phyloP scores from a whole-genome alignment of 2,113 vertebrate genomes.

The Elephas maximus region DNA sequence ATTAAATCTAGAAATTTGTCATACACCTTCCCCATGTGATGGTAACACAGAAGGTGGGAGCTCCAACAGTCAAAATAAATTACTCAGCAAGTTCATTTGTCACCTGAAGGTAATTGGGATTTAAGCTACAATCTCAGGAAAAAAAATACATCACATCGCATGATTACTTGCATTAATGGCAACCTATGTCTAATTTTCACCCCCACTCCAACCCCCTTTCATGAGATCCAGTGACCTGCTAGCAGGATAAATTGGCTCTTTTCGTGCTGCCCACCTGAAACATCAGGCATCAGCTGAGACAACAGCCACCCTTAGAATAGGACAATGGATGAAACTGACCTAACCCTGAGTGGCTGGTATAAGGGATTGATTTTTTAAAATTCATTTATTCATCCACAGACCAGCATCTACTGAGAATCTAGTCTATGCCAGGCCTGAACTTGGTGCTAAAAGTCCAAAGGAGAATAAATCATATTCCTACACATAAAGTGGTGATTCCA shows the following conservation, averaged over 20 bases:
- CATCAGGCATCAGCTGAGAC: background rate
- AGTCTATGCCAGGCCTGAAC: constrained; percentile 14
- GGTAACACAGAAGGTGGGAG: constrained; percentile 84
- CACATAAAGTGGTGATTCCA: constrained; percentile 39
- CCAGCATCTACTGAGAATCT: constrained; percentile 1
- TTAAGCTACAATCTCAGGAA: constrained; percentile 87
- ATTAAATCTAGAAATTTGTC: constrained; percentile 84
- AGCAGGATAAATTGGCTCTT: constrained; percentile 24
- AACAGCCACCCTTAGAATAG: background rate
- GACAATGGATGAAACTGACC: background rate
- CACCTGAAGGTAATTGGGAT: constrained; percentile 89
- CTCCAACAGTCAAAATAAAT: constrained; percentile 87
- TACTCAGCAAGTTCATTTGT: constrained; percentile 89
- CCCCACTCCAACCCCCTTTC: constrained; percentile 31
- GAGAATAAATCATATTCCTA: constrained; percentile 37
- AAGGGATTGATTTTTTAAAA: background rate
- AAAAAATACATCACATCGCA: constrained; percentile 87
- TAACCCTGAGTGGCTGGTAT: background rate
- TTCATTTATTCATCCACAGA: constrained; percentile 6
- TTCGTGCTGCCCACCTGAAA: background rate
- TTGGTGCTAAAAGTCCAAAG: constrained; percentile 29
- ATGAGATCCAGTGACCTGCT: constrained; percentile 40
- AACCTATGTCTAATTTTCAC: constrained; percentile 86
- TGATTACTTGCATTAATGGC: constrained; percentile 89
- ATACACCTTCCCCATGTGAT: constrained; percentile 79